phyloP scores from a whole-genome alignment of 2,797 vertebrate species.

The Urocyon cinereoargenteus region DNA sequence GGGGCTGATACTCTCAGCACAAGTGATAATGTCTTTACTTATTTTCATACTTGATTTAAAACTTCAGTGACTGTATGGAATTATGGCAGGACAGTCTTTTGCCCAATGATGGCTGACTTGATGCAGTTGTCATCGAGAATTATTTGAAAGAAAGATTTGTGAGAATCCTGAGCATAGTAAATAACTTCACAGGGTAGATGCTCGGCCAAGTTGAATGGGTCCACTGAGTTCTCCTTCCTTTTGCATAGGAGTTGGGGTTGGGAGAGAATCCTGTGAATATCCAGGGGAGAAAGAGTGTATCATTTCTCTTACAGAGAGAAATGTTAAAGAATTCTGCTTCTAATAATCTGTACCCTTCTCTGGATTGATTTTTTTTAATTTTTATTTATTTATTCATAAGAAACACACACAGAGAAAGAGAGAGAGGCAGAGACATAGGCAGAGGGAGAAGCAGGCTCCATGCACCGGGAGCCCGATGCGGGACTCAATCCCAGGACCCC shows the following conservation, averaged over 20 bases:
- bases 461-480: too few species aligned
- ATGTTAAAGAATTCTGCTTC: background rate
- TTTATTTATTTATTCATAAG: background rate
- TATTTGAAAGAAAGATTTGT: background rate
- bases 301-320: background rate
- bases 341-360: background rate
- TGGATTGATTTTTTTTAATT: background rate
- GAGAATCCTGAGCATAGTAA: background rate
- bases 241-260: background rate
- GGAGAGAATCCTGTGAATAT: background rate
- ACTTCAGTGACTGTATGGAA: background rate
- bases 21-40: background rate
- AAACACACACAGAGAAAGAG: too few species aligned
- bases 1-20: background rate
- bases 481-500: too few species aligned
- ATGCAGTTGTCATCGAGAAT: background rate
- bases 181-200: background rate
- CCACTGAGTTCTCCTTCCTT: background rate
- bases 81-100: background rate
- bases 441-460: too few species aligned
- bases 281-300: background rate
- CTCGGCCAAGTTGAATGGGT: background rate
- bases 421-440: too few species aligned
- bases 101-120: background rate
- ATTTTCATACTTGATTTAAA: slow-evolving; percentile 20